These are phyloP conservation scores for Augochlora pura DNA, from an alignment of 1,140 invertebrate genomes.

Conservation along the genomic window DNA sequence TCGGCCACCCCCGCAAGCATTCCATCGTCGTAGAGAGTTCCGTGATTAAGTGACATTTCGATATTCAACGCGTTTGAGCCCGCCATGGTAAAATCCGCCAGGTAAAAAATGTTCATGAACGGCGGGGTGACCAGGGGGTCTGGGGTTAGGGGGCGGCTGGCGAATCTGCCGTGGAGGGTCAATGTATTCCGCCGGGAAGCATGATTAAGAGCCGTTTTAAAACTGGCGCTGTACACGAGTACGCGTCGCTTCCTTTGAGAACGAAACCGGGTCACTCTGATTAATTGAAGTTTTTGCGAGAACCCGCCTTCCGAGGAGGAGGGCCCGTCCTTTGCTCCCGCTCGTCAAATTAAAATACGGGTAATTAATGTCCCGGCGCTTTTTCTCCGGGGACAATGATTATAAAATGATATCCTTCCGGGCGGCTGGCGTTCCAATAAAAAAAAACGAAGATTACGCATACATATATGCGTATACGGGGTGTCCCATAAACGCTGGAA, in stretches of 20 bases:
- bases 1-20: neutral
- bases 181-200: constrained; percentile 40
- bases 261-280: constrained; percentile 54
- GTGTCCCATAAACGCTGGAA: no score
- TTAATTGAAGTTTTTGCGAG: constrained; percentile 58
- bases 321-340: neutral
- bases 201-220: constrained; percentile 59
- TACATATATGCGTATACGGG: no score
- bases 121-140: neutral
- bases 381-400: neutral
- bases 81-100: constrained; percentile 42
- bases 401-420: neutral
- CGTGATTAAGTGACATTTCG: constrained; percentile 50
- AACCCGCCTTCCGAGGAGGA: neutral
- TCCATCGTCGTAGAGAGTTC: constrained; percentile 16
- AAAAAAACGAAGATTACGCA: neutral
- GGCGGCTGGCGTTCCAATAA: no score
- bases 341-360: constrained; percentile 30
- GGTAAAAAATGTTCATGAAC: neutral
- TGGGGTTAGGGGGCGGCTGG: constrained; percentile 16
- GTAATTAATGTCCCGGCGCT: constrained; percentile 35
- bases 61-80: constrained; percentile 50
- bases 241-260: constrained; percentile 48
- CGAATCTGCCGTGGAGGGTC: constrained; percentile 41
- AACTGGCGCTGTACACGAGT: constrained; percentile 43